Percentiles rank a stretch among this genome's conserved stretches.
Conservation (phyloP, 2,113 vertebrate species). For the Labeo rohita region DNA sequence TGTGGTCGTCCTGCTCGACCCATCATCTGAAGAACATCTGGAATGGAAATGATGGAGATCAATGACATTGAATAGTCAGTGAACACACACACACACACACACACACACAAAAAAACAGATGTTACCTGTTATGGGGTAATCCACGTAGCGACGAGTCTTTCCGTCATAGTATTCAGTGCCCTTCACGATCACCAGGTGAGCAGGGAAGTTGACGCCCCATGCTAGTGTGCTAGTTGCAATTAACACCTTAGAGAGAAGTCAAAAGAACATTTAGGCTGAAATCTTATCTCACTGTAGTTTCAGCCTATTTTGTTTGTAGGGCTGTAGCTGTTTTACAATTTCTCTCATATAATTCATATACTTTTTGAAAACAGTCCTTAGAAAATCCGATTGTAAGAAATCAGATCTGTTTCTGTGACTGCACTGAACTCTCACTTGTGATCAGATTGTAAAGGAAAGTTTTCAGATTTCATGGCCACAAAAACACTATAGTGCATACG, state of each 20-base stretch:
- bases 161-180: slow-evolving; percentile 97
- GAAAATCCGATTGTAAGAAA: neutral
- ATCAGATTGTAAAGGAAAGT: no score
- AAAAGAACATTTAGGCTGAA: neutral
- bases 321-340: neutral
- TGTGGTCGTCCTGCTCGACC: slow-evolving; percentile 95
- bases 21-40: slow-evolving; percentile 99
- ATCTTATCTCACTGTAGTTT: neutral
- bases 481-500: no score
- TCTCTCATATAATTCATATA: neutral
- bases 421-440: no score
- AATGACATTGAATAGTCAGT: neutral
- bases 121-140: slow-evolving; percentile 98
- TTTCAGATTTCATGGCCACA: no score
- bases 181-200: slow-evolving; percentile 97
- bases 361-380: neutral
- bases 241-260: slow-evolving; percentile 80
- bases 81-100: neutral
- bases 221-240: slow-evolving; percentile 98
- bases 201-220: slow-evolving; percentile 98
- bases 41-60: slow-evolving; percentile 43
- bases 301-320: neutral
- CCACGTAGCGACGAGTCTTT: slow-evolving; percentile 94
- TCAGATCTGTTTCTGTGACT: no score
- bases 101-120: neutral